Percentiles rank a stretch among this genome's conserved stretches.
These are phyloP conservation scores for Rhynchopsitta pachyrhyncha DNA, from an alignment of 2,113 vertebrate species.

Conservation along the genomic window DNA sequence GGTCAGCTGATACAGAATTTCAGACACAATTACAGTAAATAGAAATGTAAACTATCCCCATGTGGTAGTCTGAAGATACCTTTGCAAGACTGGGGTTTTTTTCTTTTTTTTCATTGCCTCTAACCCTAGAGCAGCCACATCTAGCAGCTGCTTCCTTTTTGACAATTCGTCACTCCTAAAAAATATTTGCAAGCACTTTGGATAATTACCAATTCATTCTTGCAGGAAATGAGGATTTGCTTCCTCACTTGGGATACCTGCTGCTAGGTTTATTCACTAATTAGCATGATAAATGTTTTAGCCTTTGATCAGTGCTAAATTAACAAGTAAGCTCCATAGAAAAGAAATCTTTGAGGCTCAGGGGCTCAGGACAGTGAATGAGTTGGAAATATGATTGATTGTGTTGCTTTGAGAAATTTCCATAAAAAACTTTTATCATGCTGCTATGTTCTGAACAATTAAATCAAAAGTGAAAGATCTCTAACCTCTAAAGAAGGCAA, in stretches of 20 bases:
- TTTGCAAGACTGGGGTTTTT: neutral
- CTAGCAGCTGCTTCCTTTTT: conserved; percentile 78
- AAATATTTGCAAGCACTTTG: conserved; percentile 82
- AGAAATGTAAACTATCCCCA: conserved; percentile 50
- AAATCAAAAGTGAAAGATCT: conserved; percentile 77
- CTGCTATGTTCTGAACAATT: conserved; percentile 76
- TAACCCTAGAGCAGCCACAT: conserved; percentile 65
- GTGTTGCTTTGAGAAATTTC: conserved; percentile 80
- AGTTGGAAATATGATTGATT: conserved; percentile 83
- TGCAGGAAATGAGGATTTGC: conserved; percentile 84
- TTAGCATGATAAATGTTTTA: conserved; percentile 91
- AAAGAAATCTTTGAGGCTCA: conserved; percentile 83
- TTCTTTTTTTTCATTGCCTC: neutral
- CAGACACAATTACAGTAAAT: conserved; percentile 73
- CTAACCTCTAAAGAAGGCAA: conserved; percentile 66
- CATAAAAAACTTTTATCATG: conserved; percentile 78
- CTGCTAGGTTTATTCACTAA: conserved; percentile 90
- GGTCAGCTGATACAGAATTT: conserved; percentile 65
- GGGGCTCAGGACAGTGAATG: conserved; percentile 73
- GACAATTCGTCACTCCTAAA: conserved; percentile 81
- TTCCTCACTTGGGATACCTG: conserved; percentile 89
- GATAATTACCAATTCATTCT: conserved; percentile 85
- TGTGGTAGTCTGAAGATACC: conserved; percentile 39
- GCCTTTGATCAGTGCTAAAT: conserved; percentile 89
- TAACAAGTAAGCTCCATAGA: conserved; percentile 83